Base-by-base conservation (phyloP, 1,140 invertebrate genomes). In the Pararge aegeria region DNA sequence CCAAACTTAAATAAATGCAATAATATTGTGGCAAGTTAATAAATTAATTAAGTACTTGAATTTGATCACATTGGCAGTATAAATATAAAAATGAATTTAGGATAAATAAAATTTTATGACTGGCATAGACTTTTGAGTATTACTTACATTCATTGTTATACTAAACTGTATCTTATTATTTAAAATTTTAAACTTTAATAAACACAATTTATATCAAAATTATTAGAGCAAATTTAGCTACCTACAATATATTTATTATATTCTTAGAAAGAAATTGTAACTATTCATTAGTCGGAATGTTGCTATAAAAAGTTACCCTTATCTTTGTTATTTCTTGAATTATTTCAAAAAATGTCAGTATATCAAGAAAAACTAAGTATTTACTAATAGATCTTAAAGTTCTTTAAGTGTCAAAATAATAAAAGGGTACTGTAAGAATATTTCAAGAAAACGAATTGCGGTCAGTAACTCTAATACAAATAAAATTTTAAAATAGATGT, bases 181-280 rank as follows among this genome's bases (percentile, higher is more conserved):
- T 66, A 73, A 68, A 70, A 70, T 58, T 63, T 63, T 64, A 59
- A 63, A 61, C 59, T 73, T 68, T 59, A 64, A 77, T 71, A 70
- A 73, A 82, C 58, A 78, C 69, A 76, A 73, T 66, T 73, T 59
- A 73, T 73, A 34, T 34, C 30, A 58, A 66, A 80, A 80, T 66
- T 64, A 75, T 70, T 77, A 84, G 56, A 79, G 70, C 73, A 77
- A 78, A 83, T 82, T 84, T 87, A 68, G 78, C 83, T 87, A 87
- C 65, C 83, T 84, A 87, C 76, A 73, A 66, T 73, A 70, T 68
- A 70, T 68, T 4, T 34, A 34, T 34, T 12, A 24, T 24, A 24
- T 24, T 24, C 71, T 80, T 72, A 59, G 64, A 63, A 56, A 68
- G 55, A 65, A 55, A 68, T 63, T 60, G 66, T 49, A 24, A 24